Percentiles rank a stretch among this genome's conserved stretches.
These are phyloP conservation scores for Gallinago media DNA, from an alignment of 2,113 vertebrate species.

Conservation along the genomic window DNA sequence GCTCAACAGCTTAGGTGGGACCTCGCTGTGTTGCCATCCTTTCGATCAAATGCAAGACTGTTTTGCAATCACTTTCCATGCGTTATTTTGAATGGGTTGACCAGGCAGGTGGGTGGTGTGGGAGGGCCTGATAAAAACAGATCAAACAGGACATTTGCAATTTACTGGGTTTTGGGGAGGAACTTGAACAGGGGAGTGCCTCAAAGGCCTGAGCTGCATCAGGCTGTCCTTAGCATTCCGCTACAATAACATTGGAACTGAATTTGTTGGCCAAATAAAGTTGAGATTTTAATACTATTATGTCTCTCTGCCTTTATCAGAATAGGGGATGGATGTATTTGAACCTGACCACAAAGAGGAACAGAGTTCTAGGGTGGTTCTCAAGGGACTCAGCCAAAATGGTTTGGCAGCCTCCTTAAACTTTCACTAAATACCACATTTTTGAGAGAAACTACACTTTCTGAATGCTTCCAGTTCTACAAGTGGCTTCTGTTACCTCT, in stretches of 20 bases:
- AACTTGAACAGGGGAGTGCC: slow-evolving; percentile 24
- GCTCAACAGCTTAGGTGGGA: background rate
- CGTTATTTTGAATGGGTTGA: background rate
- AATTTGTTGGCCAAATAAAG: slow-evolving; percentile 96
- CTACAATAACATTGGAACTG: slow-evolving; percentile 83
- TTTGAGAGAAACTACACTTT: background rate
- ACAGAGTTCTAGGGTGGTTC: background rate
- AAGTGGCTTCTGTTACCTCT: background rate
- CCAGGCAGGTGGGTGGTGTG: background rate
- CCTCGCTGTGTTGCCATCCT: background rate
- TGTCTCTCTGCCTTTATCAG: background rate
- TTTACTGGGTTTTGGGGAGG: slow-evolving; percentile 33
- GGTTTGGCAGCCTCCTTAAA: background rate
- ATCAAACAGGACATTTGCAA: slow-evolving; percentile 17
- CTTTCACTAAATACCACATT: background rate
- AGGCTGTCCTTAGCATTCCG: slow-evolving; percentile 80
- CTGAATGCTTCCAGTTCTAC: background rate
- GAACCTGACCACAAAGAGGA: background rate
- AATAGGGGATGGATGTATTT: background rate
- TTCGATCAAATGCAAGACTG: slow-evolving; percentile 14
- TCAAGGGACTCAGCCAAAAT: background rate
- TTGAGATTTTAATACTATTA: slow-evolving; percentile 79
- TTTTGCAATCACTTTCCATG: background rate
- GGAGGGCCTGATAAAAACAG: background rate
- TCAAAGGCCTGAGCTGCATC: background rate